These are phyloP conservation scores for Apoderus coryli DNA, from an alignment of 2,888 invertebrate genomes.

Conservation along the genomic window DNA sequence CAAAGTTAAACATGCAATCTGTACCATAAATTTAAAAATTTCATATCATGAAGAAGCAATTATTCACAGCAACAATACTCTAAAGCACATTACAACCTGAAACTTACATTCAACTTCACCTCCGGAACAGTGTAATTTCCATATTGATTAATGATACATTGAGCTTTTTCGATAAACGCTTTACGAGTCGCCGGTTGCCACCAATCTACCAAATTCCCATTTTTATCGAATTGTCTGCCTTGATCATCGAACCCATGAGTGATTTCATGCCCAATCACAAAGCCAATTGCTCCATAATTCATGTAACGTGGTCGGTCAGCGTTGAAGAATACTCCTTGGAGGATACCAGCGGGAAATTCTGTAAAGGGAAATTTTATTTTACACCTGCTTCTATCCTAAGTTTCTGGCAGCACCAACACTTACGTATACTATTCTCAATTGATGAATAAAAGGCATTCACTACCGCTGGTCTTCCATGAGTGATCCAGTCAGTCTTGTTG, in stretches of 20 bases:
- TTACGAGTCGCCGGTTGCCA: constrained; percentile 76
- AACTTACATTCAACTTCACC: constrained; percentile 55
- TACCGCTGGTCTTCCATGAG: constrained; percentile 69
- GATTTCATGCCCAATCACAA: constrained; percentile 85
- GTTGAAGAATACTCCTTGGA: constrained; percentile 84
- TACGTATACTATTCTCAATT: constrained; percentile 77
- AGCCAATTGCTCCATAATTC: constrained; percentile 86
- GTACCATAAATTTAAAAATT: too few relatives aligned
- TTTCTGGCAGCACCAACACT: too few relatives aligned
- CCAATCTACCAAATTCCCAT: constrained; percentile 87
- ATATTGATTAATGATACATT: constrained; percentile 88
- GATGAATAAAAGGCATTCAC: constrained; percentile 80
- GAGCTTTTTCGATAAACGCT: constrained; percentile 68
- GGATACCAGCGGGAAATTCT: constrained; percentile 90
- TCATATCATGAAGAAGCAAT: too few relatives aligned
- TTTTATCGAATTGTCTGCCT: constrained; percentile 83
- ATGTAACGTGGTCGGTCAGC: constrained; percentile 79
- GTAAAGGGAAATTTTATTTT: constrained; percentile 19
- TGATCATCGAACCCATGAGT: constrained; percentile 83
- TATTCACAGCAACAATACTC: too few relatives aligned
- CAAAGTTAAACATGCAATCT: too few relatives aligned
- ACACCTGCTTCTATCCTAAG: too few relatives aligned
- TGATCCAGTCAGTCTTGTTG: constrained; percentile 75
- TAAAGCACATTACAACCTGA: too few relatives aligned
- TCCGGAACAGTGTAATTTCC: constrained; percentile 75